phyloP scores from a whole-genome alignment of 2,888 invertebrate genomes.

The Gryllus longicercus region DNA sequence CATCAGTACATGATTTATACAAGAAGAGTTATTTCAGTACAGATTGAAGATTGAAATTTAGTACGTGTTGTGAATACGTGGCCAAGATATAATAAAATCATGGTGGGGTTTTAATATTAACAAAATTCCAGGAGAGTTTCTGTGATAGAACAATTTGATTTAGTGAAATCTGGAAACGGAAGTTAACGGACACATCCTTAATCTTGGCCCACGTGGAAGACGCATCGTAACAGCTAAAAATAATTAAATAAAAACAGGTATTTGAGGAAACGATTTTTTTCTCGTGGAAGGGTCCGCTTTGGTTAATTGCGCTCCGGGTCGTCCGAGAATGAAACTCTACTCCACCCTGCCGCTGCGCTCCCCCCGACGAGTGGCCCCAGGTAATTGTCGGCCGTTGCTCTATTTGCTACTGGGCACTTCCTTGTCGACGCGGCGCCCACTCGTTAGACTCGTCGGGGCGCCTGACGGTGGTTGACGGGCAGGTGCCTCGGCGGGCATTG shows the following conservation, averaged over 20 bases:
- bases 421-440: background rate
- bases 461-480: background rate
- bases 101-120: too few relatives aligned
- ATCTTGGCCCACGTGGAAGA: background rate
- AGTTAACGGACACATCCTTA: too few relatives aligned
- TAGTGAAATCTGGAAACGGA: too few relatives aligned
- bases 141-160: too few relatives aligned
- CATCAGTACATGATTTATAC: too few relatives aligned
- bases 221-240: background rate
- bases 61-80: too few relatives aligned
- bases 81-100: too few relatives aligned
- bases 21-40: too few relatives aligned
- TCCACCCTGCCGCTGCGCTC: background rate
- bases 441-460: background rate
- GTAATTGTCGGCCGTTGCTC: background rate
- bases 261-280: background rate
- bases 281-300: background rate
- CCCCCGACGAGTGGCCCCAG: background rate
- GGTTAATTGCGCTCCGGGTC: background rate
- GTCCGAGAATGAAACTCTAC: background rate
- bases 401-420: conserved; percentile 6
- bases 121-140: too few relatives aligned
- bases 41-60: too few relatives aligned
- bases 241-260: conserved; percentile 17
- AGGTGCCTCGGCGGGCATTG: background rate